Percentiles rank a stretch among this genome's conserved stretches.
Conservation (phyloP, 2,888 invertebrate genomes). For the Luffia ferchaultella region DNA sequence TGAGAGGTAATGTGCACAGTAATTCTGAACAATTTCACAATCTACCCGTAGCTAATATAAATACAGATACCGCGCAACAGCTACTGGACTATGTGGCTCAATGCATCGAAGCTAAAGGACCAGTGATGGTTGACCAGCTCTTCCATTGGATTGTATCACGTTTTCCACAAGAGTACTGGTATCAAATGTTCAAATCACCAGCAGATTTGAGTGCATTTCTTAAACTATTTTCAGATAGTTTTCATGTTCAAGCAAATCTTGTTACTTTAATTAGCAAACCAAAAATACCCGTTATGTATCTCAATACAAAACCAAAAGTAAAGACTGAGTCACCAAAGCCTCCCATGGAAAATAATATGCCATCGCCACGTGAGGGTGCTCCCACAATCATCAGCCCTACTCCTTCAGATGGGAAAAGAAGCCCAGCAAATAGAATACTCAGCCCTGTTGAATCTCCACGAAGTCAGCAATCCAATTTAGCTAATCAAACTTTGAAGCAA, state of each 20-base stretch:
- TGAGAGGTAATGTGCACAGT: conserved; percentile 71
- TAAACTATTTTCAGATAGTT: conserved; percentile 92
- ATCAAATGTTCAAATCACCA: conserved; percentile 89
- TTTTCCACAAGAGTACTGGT: conserved; percentile 81
- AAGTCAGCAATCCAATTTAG: conserved; percentile 51
- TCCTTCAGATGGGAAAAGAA: conserved; percentile 50
- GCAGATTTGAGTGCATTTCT: conserved; percentile 90
- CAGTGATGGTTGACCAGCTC: conserved; percentile 86
- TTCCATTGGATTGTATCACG: conserved; percentile 82
- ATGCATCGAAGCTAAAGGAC: conserved; percentile 82
- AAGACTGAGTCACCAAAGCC: conserved; percentile 62
- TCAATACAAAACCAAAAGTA: conserved; percentile 55
- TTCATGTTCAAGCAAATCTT: conserved; percentile 92
- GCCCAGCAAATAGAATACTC: conserved; percentile 57
- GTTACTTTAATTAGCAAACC: conserved; percentile 83
- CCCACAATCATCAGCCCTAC: conserved; percentile 48
- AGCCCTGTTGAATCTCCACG: conserved; percentile 60
- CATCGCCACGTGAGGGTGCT: conserved; percentile 39
- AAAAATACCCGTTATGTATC: conserved; percentile 70
- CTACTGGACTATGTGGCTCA: conserved; percentile 84
- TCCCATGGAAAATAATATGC: conserved; percentile 42
- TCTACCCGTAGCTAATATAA: conserved; percentile 79
- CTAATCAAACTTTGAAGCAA: conserved; percentile 85
- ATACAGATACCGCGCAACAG: conserved; percentile 84
- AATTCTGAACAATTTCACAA: conserved; percentile 73